phyloP scores from a whole-genome alignment of 2,113 vertebrate genomes.

The Nothocercus julius region DNA sequence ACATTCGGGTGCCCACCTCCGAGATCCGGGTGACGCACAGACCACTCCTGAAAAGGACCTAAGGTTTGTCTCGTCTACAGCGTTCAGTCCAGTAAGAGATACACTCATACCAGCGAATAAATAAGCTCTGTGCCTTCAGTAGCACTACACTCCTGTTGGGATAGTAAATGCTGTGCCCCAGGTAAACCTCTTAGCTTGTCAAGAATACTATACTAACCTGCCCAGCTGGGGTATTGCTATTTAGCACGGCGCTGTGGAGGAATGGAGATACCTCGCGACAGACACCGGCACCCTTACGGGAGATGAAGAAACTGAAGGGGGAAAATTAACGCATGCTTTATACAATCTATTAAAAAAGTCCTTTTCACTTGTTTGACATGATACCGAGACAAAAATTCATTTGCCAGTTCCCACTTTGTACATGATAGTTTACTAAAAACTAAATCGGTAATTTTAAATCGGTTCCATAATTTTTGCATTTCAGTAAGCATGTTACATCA shows the following conservation, averaged over 20 bases:
- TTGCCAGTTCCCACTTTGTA: conserved; percentile 8
- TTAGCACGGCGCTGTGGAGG: background rate
- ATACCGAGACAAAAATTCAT: background rate
- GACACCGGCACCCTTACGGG: background rate
- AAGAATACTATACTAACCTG: background rate
- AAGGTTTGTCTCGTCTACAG: background rate
- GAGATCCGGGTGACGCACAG: background rate
- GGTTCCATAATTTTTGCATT: conserved; percentile 31
- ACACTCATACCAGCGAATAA: background rate
- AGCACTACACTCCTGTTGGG: background rate
- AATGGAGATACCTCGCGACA: fast-evolving
- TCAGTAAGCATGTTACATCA: conserved; percentile 14
- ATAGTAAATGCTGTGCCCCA: background rate
- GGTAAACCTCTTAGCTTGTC: background rate
- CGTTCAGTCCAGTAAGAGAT: background rate
- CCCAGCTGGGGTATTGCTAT: background rate
- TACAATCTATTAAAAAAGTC: background rate
- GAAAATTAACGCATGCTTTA: background rate
- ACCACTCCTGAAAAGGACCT: background rate
- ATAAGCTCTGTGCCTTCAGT: background rate
- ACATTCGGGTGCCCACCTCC: background rate
- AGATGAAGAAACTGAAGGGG: background rate
- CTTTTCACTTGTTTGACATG: background rate
- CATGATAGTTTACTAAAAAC: conserved; percentile 8
- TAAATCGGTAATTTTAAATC: conserved; percentile 40